Evolutionary conservation across 2,797 vertebrate genomes (phyloP), one percentile per base, ranked within the genome.

Genomic region (Aphelocoma californica): DNA sequence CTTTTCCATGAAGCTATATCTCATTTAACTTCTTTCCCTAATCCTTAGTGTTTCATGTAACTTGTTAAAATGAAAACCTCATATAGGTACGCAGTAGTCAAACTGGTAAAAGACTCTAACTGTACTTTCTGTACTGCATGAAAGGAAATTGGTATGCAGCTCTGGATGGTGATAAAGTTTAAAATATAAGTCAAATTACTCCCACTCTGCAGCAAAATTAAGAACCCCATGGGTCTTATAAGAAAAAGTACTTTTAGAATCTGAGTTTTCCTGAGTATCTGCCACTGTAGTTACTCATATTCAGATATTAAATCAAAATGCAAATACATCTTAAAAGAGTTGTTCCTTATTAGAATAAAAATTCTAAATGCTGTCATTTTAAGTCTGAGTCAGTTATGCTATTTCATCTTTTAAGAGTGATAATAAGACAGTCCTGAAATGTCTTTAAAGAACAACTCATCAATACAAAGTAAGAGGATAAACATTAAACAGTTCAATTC

Each of bases 151-250:
- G n/a, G 20, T 21, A 65, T 86, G 61, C 10, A 82, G 25, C 21
- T 61, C 40, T 75, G 56, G 44, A 61, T 91, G 36, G 24, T 70
- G 48, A 88, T 44, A 72, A 91, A 70, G 25, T 66, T 94, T 92
- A 91, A 95, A 87, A 91, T 83, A 28, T 17, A 94, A 95, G 36
- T 89, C 67, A 88, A 89, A 69, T 81, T 92, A 87, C 69, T 91
- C 75, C 87, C 60, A 93, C 75, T 79, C 72, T 78, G 67, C 20
- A 81, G 60, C 48, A 94, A 90, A 91, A 95, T 94, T 93, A 93
- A 72, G 26, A 81, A 77, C 40, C 85, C 71, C 77, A 64, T 47
- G 83, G 85, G 93, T 82, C 70, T 94, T 88, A 81, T 29, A 86
- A 84, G 60, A 74, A 90, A 81, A 91, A 86, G 36, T 58, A 51